A percentile compares a stretch with the other conserved stretches of the same genome.
Evolutionary conservation across 2,797 vertebrate species (phyloP).

Genomic region (Sebastes glaucus): DNA sequence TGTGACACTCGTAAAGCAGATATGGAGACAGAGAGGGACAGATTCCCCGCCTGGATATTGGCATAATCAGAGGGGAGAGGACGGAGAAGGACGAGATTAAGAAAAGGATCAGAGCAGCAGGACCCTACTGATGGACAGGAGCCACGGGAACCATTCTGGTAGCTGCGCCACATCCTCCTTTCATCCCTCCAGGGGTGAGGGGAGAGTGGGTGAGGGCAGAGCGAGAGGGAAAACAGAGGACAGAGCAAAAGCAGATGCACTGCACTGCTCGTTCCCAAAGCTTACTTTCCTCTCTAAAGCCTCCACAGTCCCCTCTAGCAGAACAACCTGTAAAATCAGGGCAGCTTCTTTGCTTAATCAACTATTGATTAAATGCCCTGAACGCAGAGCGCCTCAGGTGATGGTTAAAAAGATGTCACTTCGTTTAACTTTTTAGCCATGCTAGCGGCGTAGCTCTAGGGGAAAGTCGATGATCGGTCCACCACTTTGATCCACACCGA

Average conservation of each 20-base stretch:
- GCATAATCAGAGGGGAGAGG: conserved; percentile 40
- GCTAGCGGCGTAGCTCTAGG: not conserved
- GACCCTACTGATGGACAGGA: conserved; percentile 35
- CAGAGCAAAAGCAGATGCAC: conserved; percentile 1
- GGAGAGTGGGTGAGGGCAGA: not conserved
- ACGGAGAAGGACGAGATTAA: conserved; percentile 47
- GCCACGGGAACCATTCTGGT: conserved; percentile 23
- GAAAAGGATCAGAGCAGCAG: conserved; percentile 36
- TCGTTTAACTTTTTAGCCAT: not conserved
- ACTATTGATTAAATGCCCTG: conserved; percentile 27
- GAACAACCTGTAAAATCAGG: conserved; percentile 6
- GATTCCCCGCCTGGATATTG: conserved; percentile 25
- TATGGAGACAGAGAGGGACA: conserved; percentile 10
- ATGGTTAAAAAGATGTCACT: not conserved
- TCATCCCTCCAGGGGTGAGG: conserved; percentile 24
- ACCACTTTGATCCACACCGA: not conserved
- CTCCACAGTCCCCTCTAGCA: not conserved
- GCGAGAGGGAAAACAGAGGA: not conserved
- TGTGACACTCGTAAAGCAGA: conserved; percentile 38
- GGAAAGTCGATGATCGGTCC: not conserved
- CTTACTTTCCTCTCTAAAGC: conserved; percentile 1
- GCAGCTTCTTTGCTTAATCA: conserved; percentile 24
- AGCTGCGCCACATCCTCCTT: conserved; percentile 8
- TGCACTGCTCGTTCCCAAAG: conserved; percentile 16
- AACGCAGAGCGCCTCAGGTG: not conserved